Conservation (phyloP, 2,113 vertebrate species). For the Lepisosteus osseus region DNA sequence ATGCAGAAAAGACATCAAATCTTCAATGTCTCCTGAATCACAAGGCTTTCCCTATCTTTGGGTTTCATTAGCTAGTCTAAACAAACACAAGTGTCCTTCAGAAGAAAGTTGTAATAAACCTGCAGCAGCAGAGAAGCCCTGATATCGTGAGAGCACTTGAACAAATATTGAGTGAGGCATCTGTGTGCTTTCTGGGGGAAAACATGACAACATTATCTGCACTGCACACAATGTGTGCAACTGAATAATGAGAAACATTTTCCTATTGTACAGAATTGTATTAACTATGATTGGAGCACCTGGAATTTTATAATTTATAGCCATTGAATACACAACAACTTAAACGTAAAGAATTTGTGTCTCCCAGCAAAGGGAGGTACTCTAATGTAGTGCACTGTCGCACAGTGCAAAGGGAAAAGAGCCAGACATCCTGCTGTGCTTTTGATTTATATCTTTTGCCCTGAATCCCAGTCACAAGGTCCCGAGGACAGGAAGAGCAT, state of each 20-base stretch:
- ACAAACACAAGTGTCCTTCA: background rate
- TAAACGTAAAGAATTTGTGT: too few species aligned
- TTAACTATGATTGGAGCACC: too few species aligned
- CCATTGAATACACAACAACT: too few species aligned
- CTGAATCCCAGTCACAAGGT: background rate
- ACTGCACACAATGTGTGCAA: too few species aligned
- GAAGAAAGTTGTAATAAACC: background rate
- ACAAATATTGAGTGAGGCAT: background rate
- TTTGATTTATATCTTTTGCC: background rate
- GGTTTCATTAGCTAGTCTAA: background rate
- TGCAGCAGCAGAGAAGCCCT: background rate
- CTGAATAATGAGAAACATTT: too few species aligned
- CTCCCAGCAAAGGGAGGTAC: too few species aligned
- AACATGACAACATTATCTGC: too few species aligned
- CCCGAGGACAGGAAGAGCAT: background rate
- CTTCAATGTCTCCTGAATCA: background rate
- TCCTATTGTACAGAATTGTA: too few species aligned
- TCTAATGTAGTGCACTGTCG: background rate
- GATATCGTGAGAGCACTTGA: background rate
- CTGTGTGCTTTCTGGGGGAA: background rate
- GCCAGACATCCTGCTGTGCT: slow-evolving; percentile 3
- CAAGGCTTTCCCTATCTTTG: background rate
- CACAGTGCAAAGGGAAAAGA: background rate
- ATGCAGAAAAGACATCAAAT: background rate
- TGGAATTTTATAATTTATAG: too few species aligned